These are phyloP conservation scores for Gastrophryne carolinensis DNA, from an alignment of 2,797 vertebrate species.

Conservation along the genomic window DNA sequence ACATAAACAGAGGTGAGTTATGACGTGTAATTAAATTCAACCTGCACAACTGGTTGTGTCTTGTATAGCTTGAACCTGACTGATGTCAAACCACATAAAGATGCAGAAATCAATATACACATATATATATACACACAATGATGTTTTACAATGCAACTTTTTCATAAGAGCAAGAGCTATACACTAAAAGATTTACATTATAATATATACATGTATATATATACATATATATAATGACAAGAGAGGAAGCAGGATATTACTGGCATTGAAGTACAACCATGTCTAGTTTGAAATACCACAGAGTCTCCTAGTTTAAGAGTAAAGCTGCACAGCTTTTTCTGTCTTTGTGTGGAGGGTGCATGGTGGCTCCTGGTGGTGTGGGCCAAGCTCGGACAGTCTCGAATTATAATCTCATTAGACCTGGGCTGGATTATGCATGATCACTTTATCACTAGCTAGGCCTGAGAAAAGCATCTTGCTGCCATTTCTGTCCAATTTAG, in stretches of 20 bases:
- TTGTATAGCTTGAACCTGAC: slow-evolving; percentile 40
- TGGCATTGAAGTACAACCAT: slow-evolving; percentile 96
- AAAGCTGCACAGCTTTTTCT: slow-evolving; percentile 97
- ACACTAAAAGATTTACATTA: slow-evolving; percentile 67
- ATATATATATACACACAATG: slow-evolving; percentile 74
- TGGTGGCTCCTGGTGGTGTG: slow-evolving; percentile 44
- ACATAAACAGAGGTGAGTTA: slow-evolving; percentile 1
- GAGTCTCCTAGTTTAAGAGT: slow-evolving; percentile 98
- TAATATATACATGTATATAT: slow-evolving; percentile 56
- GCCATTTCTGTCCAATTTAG: background rate
- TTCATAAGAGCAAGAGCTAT: slow-evolving; percentile 69
- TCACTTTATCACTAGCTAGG: background rate
- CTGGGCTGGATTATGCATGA: background rate
- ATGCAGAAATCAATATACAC: slow-evolving; percentile 69
- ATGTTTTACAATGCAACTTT: slow-evolving; percentile 66
- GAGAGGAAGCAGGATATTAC: slow-evolving; percentile 90
- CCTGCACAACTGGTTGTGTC: background rate
- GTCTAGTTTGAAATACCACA: slow-evolving; percentile 98
- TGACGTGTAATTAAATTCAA: background rate
- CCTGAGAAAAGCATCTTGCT: background rate
- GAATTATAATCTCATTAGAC: slow-evolving; percentile 17
- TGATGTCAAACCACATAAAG: slow-evolving; percentile 15
- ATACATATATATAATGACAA: slow-evolving; percentile 78
- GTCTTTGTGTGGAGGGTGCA: slow-evolving; percentile 64
- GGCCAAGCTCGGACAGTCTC: slow-evolving; percentile 35